These are phyloP conservation scores for Miniopterus natalensis DNA, from an alignment of 2,113 vertebrate genomes.

Conservation along the genomic window DNA sequence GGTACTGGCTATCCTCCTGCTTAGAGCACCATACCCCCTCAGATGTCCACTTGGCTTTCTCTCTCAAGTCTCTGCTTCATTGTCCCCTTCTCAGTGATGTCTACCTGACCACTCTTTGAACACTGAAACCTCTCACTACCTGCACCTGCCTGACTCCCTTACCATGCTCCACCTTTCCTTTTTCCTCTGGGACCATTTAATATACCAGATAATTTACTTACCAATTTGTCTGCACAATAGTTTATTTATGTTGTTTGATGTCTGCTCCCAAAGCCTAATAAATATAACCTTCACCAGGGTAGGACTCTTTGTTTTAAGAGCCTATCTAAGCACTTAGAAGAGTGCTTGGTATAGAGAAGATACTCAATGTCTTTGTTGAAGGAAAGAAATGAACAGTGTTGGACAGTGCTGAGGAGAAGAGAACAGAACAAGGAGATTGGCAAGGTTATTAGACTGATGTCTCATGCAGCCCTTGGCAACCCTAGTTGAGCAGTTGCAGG, in stretches of 20 bases:
- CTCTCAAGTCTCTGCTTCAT: not conserved
- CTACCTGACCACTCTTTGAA: not conserved
- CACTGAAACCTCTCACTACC: no score
- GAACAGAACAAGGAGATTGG: not conserved
- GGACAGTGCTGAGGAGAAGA: not conserved
- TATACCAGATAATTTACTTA: not conserved
- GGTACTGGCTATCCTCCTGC: not conserved
- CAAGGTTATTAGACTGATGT: not conserved
- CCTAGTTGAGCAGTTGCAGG: not conserved
- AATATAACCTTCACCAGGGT: not conserved
- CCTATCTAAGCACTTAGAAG: not conserved
- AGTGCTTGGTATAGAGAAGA: not conserved
- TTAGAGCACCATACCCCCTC: not conserved
- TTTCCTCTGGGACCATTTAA: not conserved
- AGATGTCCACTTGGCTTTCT: not conserved
- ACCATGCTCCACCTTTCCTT: not conserved
- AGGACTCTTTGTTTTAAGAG: not conserved
- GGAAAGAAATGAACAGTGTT: not conserved
- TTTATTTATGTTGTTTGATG: not conserved
- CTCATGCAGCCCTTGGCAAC: not conserved
- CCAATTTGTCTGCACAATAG: not conserved
- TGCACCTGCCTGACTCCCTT: not conserved
- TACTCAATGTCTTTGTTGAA: not conserved
- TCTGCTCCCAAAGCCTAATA: not conserved
- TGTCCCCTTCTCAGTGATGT: not conserved